These are phyloP conservation scores for Caenorhabditis sp. DNA, from an alignment of 2,888 invertebrate species.

Conservation along the genomic window DNA sequence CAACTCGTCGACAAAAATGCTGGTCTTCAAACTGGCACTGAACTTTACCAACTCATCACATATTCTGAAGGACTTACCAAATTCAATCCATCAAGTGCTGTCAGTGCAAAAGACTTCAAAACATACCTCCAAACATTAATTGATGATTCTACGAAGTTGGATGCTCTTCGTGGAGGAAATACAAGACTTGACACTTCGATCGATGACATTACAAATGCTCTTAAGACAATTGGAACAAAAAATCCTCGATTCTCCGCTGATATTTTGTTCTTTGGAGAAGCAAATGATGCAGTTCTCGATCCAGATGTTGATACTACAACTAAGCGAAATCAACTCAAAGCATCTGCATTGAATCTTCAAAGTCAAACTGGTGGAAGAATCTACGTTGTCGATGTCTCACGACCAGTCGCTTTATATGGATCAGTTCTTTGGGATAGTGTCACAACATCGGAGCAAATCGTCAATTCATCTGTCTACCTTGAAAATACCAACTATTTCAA, in stretches of 20 bases:
- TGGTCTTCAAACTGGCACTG: slow-evolving; percentile 11
- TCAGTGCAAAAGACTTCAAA: slow-evolving; percentile 11
- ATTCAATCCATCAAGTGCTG: slow-evolving; percentile 16
- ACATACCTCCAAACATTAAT: slow-evolving; percentile 18
- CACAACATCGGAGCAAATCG: slow-evolving; percentile 7
- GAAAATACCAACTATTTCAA: slow-evolving; percentile 14
- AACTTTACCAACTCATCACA: slow-evolving; percentile 27
- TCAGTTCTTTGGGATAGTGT: slow-evolving; percentile 32
- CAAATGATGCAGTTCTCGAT: slow-evolving; percentile 26
- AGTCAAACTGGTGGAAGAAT: slow-evolving; percentile 19
- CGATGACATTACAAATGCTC: background rate
- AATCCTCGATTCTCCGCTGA: slow-evolving; percentile 21
- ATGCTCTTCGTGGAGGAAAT: slow-evolving; percentile 14
- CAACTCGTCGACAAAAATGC: slow-evolving; percentile 6
- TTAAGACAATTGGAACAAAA: background rate
- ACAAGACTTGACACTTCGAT: slow-evolving; percentile 14
- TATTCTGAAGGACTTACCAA: slow-evolving; percentile 21
- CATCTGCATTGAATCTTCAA: slow-evolving; percentile 10
- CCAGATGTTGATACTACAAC: slow-evolving; percentile 1
- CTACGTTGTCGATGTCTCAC: slow-evolving; percentile 35
- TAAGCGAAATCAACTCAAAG: background rate
- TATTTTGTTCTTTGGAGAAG: slow-evolving; percentile 37
- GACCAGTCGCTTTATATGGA: slow-evolving; percentile 15
- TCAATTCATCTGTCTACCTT: slow-evolving; percentile 5
- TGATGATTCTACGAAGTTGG: slow-evolving; percentile 3